Evolutionary conservation across 2,113 vertebrate genomes (phyloP).

Genomic region (Alectura lathami): DNA sequence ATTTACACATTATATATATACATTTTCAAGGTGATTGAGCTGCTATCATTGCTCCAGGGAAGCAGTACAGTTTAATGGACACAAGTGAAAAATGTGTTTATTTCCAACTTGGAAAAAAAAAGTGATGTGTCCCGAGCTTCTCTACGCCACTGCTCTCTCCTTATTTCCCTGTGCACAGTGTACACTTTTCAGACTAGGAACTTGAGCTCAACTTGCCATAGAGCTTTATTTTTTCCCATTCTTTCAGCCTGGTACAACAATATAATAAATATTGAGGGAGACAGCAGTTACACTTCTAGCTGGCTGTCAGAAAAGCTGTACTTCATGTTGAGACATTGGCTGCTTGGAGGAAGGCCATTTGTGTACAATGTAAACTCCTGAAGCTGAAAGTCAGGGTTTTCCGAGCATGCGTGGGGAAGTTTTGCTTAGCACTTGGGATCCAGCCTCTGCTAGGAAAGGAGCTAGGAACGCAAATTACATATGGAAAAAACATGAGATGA

Average conservation of each 20-base stretch:
- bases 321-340: not conserved
- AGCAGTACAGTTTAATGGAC: not conserved
- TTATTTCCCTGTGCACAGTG: not conserved
- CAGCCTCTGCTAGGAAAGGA: not conserved
- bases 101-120: not conserved
- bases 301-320: not conserved
- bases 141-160: not conserved
- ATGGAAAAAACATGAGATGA: not conserved
- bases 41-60: not conserved
- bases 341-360: not conserved
- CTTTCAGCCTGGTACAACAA: not conserved
- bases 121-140: not conserved
- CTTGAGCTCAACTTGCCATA: not conserved
- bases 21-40: not conserved
- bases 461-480: not conserved
- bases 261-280: not conserved
- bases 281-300: not conserved
- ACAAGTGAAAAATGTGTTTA: not conserved
- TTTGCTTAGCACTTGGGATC: not conserved
- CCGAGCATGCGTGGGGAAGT: accelerated
- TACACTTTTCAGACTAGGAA: not conserved
- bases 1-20: not conserved
- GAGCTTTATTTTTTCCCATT: not conserved
- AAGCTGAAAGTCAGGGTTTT: not conserved
- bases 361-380: not conserved